These are phyloP conservation scores for Xyrichtys novacula DNA, from an alignment of 2,797 vertebrate species.

Conservation along the genomic window DNA sequence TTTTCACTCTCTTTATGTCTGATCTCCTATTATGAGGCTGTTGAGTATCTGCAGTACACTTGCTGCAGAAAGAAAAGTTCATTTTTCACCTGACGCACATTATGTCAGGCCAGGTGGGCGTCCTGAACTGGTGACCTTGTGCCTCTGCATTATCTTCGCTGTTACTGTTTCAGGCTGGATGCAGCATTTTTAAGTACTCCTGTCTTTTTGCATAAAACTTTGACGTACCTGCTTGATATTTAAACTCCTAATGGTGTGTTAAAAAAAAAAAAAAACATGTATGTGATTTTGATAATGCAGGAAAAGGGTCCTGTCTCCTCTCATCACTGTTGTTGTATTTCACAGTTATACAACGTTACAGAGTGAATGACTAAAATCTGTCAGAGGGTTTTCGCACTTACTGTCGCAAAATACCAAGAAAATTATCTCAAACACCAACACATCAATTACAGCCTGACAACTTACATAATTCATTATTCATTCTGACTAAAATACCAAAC, in stretches of 20 bases:
- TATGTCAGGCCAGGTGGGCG: background rate
- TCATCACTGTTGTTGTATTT: background rate
- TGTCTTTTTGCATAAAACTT: constrained; percentile 2
- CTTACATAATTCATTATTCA: too few relatives aligned
- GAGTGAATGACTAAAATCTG: background rate
- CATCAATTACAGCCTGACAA: too few relatives aligned
- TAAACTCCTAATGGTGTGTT: background rate
- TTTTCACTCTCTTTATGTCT: background rate
- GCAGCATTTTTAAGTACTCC: background rate
- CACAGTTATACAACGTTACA: background rate
- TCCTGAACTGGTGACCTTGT: background rate
- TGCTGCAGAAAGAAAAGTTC: background rate
- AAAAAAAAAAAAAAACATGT: too few relatives aligned
- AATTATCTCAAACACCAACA: too few relatives aligned
- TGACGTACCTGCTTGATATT: background rate
- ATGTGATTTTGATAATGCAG: too few relatives aligned
- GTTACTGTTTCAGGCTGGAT: background rate
- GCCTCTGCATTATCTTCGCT: constrained; percentile 5
- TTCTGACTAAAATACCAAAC: too few relatives aligned
- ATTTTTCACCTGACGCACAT: background rate
- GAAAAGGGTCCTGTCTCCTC: too few relatives aligned
- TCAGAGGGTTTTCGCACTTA: background rate
- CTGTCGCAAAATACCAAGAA: background rate
- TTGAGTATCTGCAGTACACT: background rate
- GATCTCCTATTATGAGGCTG: background rate